Evolutionary conservation across 1,140 invertebrate species (phyloP).

Genomic region (Bathynomus jamesi): DNA sequence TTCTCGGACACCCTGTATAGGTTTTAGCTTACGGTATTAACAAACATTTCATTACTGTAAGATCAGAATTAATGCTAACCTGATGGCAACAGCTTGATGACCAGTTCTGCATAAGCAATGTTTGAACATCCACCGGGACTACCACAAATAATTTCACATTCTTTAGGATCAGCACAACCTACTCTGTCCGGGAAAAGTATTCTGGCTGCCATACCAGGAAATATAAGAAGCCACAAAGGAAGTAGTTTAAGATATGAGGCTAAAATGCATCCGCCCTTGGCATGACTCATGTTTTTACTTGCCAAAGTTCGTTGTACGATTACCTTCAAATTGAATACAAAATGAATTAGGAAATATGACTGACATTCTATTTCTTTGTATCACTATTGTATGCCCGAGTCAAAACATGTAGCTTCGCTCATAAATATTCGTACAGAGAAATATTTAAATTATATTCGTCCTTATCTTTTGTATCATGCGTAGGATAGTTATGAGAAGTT

Average conservation of each 20-base stretch:
- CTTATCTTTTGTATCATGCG: too few species aligned
- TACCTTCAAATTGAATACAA: conserved; percentile 38
- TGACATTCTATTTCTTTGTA: too few species aligned
- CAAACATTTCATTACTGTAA: too few species aligned
- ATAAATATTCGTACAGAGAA: too few species aligned
- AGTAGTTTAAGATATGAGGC: conserved; percentile 52
- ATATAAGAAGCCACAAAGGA: conserved; percentile 51
- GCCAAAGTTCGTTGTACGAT: conserved; percentile 53
- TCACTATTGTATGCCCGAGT: too few species aligned
- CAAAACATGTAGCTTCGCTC: too few species aligned
- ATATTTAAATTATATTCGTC: too few species aligned
- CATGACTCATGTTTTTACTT: conserved; percentile 50
- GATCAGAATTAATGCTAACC: too few species aligned
- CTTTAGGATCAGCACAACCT: conserved; percentile 46
- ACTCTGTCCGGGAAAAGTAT: conserved; percentile 47
- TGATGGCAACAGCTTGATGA: conserved; percentile 47
- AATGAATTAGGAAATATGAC: background rate
- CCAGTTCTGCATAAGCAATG: conserved; percentile 50
- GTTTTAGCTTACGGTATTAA: too few species aligned
- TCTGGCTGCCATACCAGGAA: conserved; percentile 54
- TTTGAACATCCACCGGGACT: conserved; percentile 49
- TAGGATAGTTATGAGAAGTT: too few species aligned
- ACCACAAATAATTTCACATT: conserved; percentile 42
- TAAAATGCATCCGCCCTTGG: conserved; percentile 50
- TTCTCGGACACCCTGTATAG: too few species aligned